phyloP scores from a whole-genome alignment of 2,888 invertebrate species.

The Zygaena filipendulae region DNA sequence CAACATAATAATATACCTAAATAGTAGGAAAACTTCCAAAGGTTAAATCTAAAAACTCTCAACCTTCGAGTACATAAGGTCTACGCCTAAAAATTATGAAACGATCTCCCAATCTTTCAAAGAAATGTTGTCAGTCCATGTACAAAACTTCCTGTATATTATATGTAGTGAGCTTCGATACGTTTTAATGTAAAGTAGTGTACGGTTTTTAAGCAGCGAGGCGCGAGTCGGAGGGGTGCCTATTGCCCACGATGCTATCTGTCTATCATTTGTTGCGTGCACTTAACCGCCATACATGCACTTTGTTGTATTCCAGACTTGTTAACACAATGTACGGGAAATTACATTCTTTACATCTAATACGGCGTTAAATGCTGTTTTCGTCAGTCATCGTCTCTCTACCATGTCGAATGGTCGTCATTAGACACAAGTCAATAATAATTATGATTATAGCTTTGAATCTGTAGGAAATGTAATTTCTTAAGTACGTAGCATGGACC shows the following conservation, averaged over 20 bases:
- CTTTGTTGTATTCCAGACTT: slow-evolving; percentile 46
- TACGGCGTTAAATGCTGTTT: slow-evolving; percentile 44
- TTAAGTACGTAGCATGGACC: no score
- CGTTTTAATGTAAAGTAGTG: slow-evolving; percentile 4
- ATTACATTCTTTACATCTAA: slow-evolving; percentile 59
- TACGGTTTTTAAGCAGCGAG: slow-evolving; percentile 21
- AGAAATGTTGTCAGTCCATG: no score
- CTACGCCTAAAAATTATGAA: no score
- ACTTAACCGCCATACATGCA: slow-evolving; percentile 56
- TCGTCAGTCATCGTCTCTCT: slow-evolving; percentile 55
- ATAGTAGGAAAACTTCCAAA: no score
- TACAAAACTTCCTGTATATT: no score
- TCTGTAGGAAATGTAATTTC: no score
- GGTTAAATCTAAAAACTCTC: no score
- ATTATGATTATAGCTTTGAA: no score
- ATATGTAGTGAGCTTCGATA: no score
- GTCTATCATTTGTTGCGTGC: slow-evolving; percentile 57
- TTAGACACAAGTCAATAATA: slow-evolving; percentile 40
- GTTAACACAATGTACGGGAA: slow-evolving; percentile 67
- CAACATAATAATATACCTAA: no score
- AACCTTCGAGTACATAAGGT: no score
- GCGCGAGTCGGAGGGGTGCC: slow-evolving; percentile 39
- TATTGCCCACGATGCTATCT: slow-evolving; percentile 59
- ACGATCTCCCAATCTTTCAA: no score
- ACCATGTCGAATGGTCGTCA: slow-evolving; percentile 51